Base-by-base conservation (phyloP, 2,888 invertebrate genomes). In the Acrocyrtus sp. region DNA sequence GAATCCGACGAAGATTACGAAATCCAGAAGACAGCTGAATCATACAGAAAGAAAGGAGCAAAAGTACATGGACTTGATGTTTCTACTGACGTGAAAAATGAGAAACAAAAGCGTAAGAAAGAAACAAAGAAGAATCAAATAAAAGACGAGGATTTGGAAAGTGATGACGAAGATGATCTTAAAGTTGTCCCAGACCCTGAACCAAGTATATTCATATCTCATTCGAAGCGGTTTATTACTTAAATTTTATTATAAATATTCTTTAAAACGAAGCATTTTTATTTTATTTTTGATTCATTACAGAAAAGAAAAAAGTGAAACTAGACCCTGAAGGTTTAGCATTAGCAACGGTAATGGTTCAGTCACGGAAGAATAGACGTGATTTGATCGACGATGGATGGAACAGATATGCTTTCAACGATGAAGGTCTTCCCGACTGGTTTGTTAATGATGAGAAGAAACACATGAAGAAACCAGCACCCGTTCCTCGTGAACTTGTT, bases 351-450 rank as follows among this genome's bases (percentile, higher is more conserved):
- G 88, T 96, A 85, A 88, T 99, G 87, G 90, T 94, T 5, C 91
- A 93, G 65, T 96, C 97, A 41, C 92, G 91, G 84, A 98, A 97
- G 85, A 89, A 91, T 15, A 93, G 93, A 82, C 89, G 97, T 39
- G 97, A 99, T 83, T 86, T 98, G 10, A 87, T 92, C 10, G 98
- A 98, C 83, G 91, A 89, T 57, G 95, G 92, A 0, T 98, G 95
- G 93, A 96, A 98, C 85, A 89, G 96, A 81, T 98, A 94, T 83
- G 90, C 93, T 2, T 96, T 94, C 83, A 95, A 96, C 83, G 98
- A 98, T 84, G 90, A 90, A 1, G 88, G 93, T 83, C 86, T 99
- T 54, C 99, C 99, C 0, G 92, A 93, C 81, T 99, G 99, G 99
- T 99, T 99, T 85, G 88, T 89, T 0, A 90, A 94, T 72, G 98